Conservation (phyloP, 2,888 invertebrate genomes). For the Brenthis daphne region DNA sequence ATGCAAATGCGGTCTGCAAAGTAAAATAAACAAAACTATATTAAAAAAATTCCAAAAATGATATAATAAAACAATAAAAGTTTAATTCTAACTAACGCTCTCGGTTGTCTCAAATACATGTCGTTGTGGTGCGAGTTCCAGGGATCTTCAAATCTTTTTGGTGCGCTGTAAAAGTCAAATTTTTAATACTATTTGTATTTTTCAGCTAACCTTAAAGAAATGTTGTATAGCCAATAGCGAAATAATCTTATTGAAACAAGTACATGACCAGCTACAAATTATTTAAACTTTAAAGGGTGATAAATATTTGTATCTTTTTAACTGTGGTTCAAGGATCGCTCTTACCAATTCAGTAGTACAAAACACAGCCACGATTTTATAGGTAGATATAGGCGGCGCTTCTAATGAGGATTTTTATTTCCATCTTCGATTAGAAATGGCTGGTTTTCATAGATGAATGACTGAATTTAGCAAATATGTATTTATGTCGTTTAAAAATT, state of each 20-base stretch:
- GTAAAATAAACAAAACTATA: not conserved
- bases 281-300: not conserved
- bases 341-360: not conserved
- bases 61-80: not conserved
- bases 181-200: too few species aligned
- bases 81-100: slow-evolving; percentile 18
- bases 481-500: too few species aligned
- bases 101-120: slow-evolving; percentile 23
- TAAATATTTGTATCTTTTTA: not conserved
- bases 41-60: not conserved
- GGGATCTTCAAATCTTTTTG: slow-evolving; percentile 28
- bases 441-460: too few species aligned
- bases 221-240: too few species aligned
- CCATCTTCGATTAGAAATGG: too few species aligned
- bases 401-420: too few species aligned
- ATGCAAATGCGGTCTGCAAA: slow-evolving; percentile 1
- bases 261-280: too few species aligned
- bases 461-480: too few species aligned
- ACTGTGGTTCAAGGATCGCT: not conserved
- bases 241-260: too few species aligned
- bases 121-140: slow-evolving; percentile 33
- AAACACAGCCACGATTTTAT: too few species aligned
- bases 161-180: slow-evolving; percentile 4
- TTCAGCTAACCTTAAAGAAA: too few species aligned
- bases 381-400: too few species aligned